phyloP scores from a whole-genome alignment of 1,140 invertebrate genomes.

The Callitettix versicolor region DNA sequence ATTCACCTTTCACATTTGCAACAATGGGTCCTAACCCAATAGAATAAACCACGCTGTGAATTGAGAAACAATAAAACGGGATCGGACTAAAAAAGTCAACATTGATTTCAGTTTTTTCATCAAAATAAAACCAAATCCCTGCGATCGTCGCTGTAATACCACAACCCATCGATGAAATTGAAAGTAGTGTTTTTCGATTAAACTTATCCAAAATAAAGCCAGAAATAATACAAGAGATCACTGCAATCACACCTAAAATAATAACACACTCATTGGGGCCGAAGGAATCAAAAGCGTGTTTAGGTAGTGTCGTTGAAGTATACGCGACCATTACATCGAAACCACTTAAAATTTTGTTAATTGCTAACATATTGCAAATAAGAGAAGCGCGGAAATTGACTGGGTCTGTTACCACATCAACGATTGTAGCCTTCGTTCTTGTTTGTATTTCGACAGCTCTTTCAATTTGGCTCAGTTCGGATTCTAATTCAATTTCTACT shows the following conservation, averaged over 20 bases:
- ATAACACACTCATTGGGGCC: constrained; percentile 19
- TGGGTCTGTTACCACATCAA: constrained; percentile 19
- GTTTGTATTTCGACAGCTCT: constrained; percentile 18
- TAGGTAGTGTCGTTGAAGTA: constrained; percentile 23
- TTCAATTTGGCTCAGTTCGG: constrained; percentile 19
- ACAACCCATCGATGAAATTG: constrained; percentile 32
- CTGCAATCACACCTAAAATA: constrained; percentile 18
- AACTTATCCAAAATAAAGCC: constrained; percentile 31
- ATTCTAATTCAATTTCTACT: constrained; percentile 24
- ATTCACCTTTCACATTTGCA: constrained; percentile 20
- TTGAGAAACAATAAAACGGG: constrained; percentile 15
- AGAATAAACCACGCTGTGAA: constrained; percentile 18
- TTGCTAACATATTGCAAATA: constrained; percentile 21
- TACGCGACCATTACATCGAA: constrained; percentile 25
- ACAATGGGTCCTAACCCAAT: constrained; percentile 20
- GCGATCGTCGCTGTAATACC: constrained; percentile 14
- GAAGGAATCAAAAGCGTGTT: constrained; percentile 15
- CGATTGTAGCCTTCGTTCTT: constrained; percentile 18
- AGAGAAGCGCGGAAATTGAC: constrained; percentile 19
- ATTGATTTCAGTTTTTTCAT: constrained; percentile 33
- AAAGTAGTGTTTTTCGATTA: constrained; percentile 36
- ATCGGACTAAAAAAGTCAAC: constrained; percentile 8
- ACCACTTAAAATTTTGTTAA: constrained; percentile 23
- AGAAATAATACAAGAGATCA: constrained; percentile 21
- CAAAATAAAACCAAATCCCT: constrained; percentile 18